Base-by-base conservation (phyloP, 2,113 vertebrate species). In the Aleadryas rufinucha region DNA sequence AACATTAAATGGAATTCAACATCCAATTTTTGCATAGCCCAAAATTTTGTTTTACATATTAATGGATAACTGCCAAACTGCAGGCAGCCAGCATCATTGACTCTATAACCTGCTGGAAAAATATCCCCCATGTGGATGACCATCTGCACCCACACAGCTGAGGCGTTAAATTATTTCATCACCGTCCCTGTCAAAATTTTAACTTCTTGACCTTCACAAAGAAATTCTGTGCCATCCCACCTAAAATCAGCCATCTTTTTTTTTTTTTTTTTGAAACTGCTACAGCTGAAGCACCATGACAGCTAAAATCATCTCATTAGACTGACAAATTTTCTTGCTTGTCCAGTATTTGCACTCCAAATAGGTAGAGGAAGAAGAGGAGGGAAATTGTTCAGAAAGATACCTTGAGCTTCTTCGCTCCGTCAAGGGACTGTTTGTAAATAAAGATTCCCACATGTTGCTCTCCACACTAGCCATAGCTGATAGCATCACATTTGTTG, bases 61-160 rank as follows among this genome's bases (percentile, higher is more conserved):
- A 95, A 95, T 96, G 95, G 90, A 93, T 80, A 96, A 78, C 76
- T 94, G 95, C 95, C 96, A 97, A 90, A 71, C 79, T 95, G 83
- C 68, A 92, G 64, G 90, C 93, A 93, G 92, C n/a, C 79, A 89
- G 88, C 90, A 92, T 94, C 95, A 86, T 41, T 97, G 93, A 94
- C 92, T 97, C 93, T 78, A 35, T 89, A 95, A 97, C 95, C 89
- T 96, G 89, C 96, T 90, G 93, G 84, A 95, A 96, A 93, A 93
- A 93, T 96, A 95, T 95, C 85, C 96, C 96, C 90, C 64, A 64
- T 81, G 95, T 92, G 83, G 96, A 93, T 92, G 95, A 91, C 96
- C 96, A 97, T 97, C 95, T 97, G 96, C 90, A 94, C 79, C 83
- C 96, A 96, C 83, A 72, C 90, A 96, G 90, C 83, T 96, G 93